Base-by-base conservation (phyloP, 2,888 invertebrate species). In the Xanthorhoe spadicearia region DNA sequence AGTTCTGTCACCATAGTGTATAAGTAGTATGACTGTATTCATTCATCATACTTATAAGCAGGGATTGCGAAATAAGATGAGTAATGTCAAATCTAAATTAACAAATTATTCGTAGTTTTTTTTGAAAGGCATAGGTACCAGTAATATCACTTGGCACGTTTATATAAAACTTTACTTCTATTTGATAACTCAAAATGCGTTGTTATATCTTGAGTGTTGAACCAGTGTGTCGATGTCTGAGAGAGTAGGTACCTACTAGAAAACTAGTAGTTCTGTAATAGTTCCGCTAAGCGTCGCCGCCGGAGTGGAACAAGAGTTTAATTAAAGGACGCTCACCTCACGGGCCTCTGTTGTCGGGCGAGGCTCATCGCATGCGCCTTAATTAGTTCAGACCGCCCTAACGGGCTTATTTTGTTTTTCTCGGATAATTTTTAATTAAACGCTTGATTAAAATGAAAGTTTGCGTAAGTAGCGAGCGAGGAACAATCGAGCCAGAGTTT, bases 391-490 rank as follows among this genome's bases (percentile, higher is more conserved):
- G 88, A 88, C 90, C 90, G 89, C 90, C 91, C 91, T 90, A 91
- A 91, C 92, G 86, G 90, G 89, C 92, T 92, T 92, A 92, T 92
- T 93, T 93, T 92, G 93, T 93, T 92, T 92, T 93, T 92, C 92
- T 91, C 90, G 89, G 92, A 92, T 92, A 93, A 93, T 93, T 93
- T 93, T 93, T 92, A 93, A 93, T 93, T 93, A 93, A 92, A 93
- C 90, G 93, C 92, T 92, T 93, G 93, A 93, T 93, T 92, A 93
- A 93, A 93, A 93, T 93, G 91, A 93, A 92, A 93, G 92, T 93
- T 93, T 92, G 92, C 90, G 89, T 92, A 93, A 93, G 93, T 93
- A 92, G 89, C 92, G 90, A 88, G 87, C 92, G 90, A 87, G 89
- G 89, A 92, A 92, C 92, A 92, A 92, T 93, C 92, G 91, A 87